These are phyloP conservation scores for Microcebus jonahi DNA, from an alignment of 2,113 vertebrate species.

Conservation along the genomic window DNA sequence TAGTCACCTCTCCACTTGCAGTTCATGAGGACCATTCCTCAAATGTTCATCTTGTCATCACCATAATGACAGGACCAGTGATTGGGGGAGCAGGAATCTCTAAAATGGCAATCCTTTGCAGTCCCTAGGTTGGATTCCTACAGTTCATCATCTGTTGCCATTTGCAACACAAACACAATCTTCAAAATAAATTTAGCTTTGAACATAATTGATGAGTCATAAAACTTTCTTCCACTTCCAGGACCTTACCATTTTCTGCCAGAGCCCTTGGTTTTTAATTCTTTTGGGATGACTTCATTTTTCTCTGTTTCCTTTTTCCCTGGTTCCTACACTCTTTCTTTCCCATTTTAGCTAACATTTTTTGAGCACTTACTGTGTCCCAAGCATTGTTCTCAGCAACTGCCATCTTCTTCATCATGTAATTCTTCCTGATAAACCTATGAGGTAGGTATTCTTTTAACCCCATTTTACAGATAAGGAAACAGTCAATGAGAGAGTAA, in stretches of 20 bases:
- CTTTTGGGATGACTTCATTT: constrained; percentile 54
- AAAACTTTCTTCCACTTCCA: constrained; percentile 53
- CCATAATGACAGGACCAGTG: constrained; percentile 56
- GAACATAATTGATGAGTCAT: constrained; percentile 35
- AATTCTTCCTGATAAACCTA: constrained; percentile 36
- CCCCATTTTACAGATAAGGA: constrained; percentile 48
- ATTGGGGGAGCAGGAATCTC: constrained; percentile 50
- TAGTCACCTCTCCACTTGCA: constrained; percentile 84
- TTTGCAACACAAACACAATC: constrained; percentile 53
- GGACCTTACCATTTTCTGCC: constrained; percentile 53
- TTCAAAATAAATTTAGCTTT: constrained; percentile 43
- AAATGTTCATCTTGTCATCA: constrained; percentile 53
- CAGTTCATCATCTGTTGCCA: constrained; percentile 62
- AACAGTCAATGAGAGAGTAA: neutral
- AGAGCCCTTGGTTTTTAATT: constrained; percentile 29
- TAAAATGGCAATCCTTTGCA: constrained; percentile 64
- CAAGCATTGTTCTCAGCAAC: constrained; percentile 42
- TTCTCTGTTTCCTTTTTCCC: neutral
- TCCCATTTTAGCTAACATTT: constrained; percentile 48
- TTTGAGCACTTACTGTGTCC: constrained; percentile 38
- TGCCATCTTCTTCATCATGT: constrained; percentile 30
- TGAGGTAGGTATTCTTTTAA: constrained; percentile 61
- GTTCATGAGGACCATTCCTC: constrained; percentile 53
- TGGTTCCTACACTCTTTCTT: constrained; percentile 3
- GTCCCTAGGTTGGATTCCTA: constrained; percentile 37